Evolutionary conservation across 2,888 invertebrate species (phyloP), one percentile per base, ranked within the genome.

Genomic region (Tridacna gigas): DNA sequence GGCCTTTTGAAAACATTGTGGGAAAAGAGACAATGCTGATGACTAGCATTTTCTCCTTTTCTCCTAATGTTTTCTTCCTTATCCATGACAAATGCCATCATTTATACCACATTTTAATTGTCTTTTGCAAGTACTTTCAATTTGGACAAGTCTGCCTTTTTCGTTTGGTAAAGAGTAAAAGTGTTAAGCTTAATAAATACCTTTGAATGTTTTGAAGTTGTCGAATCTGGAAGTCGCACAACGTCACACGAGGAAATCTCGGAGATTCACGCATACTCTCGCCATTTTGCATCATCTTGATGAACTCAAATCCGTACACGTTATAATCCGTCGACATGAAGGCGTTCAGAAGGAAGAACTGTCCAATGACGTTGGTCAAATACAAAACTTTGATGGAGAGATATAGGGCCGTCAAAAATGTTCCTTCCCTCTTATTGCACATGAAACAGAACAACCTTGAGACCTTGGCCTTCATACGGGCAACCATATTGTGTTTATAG

Each of bases 161-260:
- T 37, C 3, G 2, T 37, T 37, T 37, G 13, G 13, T 13, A 18
- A 37, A 4, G 37, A 37, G 2, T 4, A 4, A 37, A 37, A 37
- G 37, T 37, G 37, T 37, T 37, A 7, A 37, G 37, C 37, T 37
- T 37, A 37, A 4, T 37, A 37, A 37, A 37, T 82, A 86, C 86
- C 86, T 79, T 79, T 93, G 93, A 60, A 92, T 88, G 71, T 93
- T 93, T 86, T 92, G 91, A 7, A 93, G 87, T 79, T 92, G 92
- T n/a, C 93, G 83, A 79, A 93, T 92, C 83, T 92, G 89, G 86
- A 93, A 92, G 86, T 93, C 93, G 79, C 93, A 93, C 25, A 93
- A 89, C 28, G 92, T 92, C 0, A 93, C 91, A 5, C 92, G 84
- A 0, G 91, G 91, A 75, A 92, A 92, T 45, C 91, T 83, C 18